Percentiles rank a stretch among this genome's conserved stretches.
Conservation (phyloP, 2,888 invertebrate species). For the Lithophane leautieri region DNA sequence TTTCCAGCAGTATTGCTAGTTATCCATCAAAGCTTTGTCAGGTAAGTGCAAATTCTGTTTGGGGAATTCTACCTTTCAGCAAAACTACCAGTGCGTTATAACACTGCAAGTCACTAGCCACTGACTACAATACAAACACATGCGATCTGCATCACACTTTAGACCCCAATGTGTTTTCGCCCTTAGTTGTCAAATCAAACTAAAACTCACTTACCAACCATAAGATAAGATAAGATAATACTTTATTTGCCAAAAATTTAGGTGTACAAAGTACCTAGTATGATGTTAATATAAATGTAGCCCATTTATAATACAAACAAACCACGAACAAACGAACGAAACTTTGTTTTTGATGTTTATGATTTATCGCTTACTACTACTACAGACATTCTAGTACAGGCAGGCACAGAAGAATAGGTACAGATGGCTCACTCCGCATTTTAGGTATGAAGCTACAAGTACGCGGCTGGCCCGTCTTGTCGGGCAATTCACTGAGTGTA, state of each 20-base stretch:
- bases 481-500: too few relatives aligned
- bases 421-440: too few relatives aligned
- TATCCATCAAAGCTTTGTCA: too few relatives aligned
- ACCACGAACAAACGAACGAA: constrained; percentile 28
- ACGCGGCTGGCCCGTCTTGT: too few relatives aligned
- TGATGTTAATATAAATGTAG: too few relatives aligned
- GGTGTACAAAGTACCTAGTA: too few relatives aligned
- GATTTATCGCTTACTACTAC: constrained; percentile 21
- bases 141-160: neutral
- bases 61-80: neutral
- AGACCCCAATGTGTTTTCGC: neutral
- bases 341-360: constrained; percentile 38
- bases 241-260: too few relatives aligned
- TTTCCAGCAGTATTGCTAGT: neutral
- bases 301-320: too few relatives aligned
- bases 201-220: constrained; percentile 3
- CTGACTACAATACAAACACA: neutral
- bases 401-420: too few relatives aligned
- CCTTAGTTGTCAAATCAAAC: constrained; percentile 16
- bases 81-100: neutral
- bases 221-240: too few relatives aligned
- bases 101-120: neutral
- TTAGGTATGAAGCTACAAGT: too few relatives aligned
- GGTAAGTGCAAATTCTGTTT: too few relatives aligned
- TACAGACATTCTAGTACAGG: neutral